Percentiles rank a stretch among this genome's conserved stretches.
phyloP scores from a whole-genome alignment of 2,113 vertebrate genomes.

The Pyxicephalus adspersus region DNA sequence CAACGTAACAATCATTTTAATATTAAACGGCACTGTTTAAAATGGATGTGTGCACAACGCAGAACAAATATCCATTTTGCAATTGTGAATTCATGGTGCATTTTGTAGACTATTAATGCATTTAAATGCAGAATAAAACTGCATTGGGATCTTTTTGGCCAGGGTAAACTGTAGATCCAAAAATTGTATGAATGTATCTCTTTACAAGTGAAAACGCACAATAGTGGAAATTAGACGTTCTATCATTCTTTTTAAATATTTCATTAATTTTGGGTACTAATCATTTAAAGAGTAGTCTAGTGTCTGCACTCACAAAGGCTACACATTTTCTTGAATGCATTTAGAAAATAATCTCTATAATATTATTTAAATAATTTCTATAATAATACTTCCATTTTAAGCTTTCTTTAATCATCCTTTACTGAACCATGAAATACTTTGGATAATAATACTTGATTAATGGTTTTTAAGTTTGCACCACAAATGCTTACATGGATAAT shows the following conservation, averaged over 20 bases:
- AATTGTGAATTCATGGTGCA: background rate
- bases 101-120: no score
- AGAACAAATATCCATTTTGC: background rate
- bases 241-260: no score
- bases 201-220: no score
- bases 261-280: no score
- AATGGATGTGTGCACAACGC: background rate
- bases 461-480: background rate
- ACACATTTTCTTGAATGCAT: no score
- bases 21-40: background rate
- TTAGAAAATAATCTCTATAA: no score
- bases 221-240: no score
- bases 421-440: background rate
- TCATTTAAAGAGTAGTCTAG: no score
- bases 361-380: no score
- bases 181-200: no score
- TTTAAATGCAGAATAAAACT: background rate
- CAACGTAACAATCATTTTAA: background rate
- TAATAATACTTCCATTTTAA: background rate
- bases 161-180: no score
- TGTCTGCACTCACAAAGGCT: no score
- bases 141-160: background rate
- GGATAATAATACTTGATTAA: background rate
- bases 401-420: background rate
- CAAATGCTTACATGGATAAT: constrained; percentile 21